Base-by-base conservation (phyloP, 2,797 vertebrate species). In the Neostethus bicornis region DNA sequence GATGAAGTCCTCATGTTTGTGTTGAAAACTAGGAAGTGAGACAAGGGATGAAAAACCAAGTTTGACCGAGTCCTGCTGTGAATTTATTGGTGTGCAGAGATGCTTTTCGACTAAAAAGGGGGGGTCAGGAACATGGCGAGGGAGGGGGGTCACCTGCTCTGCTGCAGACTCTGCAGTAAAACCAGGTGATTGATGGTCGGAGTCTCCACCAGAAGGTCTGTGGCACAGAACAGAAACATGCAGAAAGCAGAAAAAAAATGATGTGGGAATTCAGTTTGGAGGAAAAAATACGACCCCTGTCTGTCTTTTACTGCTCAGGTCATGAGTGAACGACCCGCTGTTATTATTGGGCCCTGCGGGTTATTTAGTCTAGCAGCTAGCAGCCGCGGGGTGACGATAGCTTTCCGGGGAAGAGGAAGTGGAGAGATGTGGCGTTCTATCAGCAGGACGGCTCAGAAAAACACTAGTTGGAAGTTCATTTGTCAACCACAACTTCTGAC, bases 111-210 rank as follows among this genome's bases (percentile, higher is more conserved):
- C n/a, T n/a, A 47, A 61, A 49, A 14, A 28, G 48, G 28, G 9
- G 42, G 45, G 66, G 66, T 71, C 46, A 64, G 13, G 1, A 13
- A 48, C 51, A 29, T 21, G 38, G 58, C 20, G 49, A 28, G 35
- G 19, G 57, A 32, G 62, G 81, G n/a, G 73, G 81, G 75, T 85
- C 71, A 65, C 70, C 68, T 70, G 78, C 63, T 64, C 55, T 65
- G 51, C 68, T 61, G 54, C 58, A 48, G 10, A 46, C 68, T 56
- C 56, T 24, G 47, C 72, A 29, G 52, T 73, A 72, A 66, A 65
- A 5, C 23, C 7, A 5, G 3, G 41, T 85, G 83, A 88, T 85
- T 86, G 61, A 89, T 57, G 59, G 44, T 17, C 63, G 7, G 58
- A 54, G 54, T 29, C 35, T 17, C 9, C 7, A 48, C 64, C 55